phyloP scores from a whole-genome alignment of 2,797 vertebrate genomes.

The Onychomys torridus region DNA sequence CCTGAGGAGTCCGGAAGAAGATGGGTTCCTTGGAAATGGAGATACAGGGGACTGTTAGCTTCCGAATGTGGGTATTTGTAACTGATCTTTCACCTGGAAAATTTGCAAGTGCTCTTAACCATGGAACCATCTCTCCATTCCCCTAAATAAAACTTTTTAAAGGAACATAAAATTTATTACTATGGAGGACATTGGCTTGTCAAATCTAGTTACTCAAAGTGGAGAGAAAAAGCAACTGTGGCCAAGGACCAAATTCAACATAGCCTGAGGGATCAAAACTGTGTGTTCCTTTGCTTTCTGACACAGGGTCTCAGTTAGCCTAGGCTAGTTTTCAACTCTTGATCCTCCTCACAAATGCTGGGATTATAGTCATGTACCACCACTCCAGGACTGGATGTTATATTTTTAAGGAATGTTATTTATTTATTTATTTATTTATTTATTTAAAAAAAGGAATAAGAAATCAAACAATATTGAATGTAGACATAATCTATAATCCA shows the following conservation, averaged over 20 bases:
- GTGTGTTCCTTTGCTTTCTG: background rate
- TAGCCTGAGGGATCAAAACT: background rate
- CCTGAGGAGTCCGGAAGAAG: background rate
- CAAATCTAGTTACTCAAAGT: background rate
- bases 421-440: too few relatives aligned
- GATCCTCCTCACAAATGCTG: background rate
- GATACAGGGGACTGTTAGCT: background rate
- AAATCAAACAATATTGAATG: background rate
- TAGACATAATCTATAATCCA: background rate
- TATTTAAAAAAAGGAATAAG: background rate
- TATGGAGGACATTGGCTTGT: background rate
- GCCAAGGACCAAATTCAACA: background rate
- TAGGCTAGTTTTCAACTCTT: background rate
- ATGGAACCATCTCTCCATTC: background rate
- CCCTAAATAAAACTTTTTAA: background rate
- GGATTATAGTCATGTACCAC: background rate
- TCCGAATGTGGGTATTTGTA: background rate
- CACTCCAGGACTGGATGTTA: background rate
- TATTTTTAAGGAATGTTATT: background rate
- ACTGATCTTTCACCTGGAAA: background rate
- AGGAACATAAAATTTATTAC: background rate
- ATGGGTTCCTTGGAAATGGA: background rate
- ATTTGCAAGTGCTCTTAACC: background rate
- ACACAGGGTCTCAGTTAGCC: background rate
- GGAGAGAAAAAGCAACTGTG: background rate